Evolutionary conservation across 2,113 vertebrate species (phyloP).

Genomic region (Oncorhynchus nerka): DNA sequence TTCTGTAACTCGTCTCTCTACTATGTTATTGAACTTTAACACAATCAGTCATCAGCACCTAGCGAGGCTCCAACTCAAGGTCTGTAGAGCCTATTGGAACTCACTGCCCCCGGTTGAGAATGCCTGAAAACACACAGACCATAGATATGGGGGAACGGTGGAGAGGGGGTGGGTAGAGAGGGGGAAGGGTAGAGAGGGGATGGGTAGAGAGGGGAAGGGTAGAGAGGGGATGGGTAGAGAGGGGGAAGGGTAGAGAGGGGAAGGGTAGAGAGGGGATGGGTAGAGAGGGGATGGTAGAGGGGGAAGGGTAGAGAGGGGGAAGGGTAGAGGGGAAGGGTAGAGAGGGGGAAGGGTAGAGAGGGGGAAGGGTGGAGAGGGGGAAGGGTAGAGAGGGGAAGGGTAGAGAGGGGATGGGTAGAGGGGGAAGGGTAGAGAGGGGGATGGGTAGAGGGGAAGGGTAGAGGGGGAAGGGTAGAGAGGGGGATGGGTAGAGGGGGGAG

Average conservation of each 20-base stretch:
- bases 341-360: background rate
- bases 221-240: background rate
- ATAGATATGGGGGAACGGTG: no score
- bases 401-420: slow-evolving; percentile 33
- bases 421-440: background rate
- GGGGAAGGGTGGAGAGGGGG: slow-evolving; percentile 25
- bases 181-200: slow-evolving; percentile 22
- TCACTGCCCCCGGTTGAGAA: no score
- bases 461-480: slow-evolving; percentile 27
- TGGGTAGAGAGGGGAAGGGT: slow-evolving; percentile 30
- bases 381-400: slow-evolving; percentile 40
- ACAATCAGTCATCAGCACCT: background rate
- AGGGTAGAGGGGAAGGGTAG: slow-evolving; percentile 6
- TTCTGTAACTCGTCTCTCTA: background rate
- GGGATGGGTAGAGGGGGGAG: slow-evolving; percentile 16
- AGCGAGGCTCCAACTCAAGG: background rate
- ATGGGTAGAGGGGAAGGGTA: slow-evolving; percentile 11
- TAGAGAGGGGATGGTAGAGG: no score
- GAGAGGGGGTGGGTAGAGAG: background rate
- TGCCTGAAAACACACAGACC: no score
- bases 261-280: slow-evolving; percentile 15
- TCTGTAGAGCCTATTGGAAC: background rate
- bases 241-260: slow-evolving; percentile 22
- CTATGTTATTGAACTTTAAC: background rate
- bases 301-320: slow-evolving; percentile 32